Base-by-base conservation (phyloP, 2,888 invertebrate species). In the Parapristionchus giblindavisi region DNA sequence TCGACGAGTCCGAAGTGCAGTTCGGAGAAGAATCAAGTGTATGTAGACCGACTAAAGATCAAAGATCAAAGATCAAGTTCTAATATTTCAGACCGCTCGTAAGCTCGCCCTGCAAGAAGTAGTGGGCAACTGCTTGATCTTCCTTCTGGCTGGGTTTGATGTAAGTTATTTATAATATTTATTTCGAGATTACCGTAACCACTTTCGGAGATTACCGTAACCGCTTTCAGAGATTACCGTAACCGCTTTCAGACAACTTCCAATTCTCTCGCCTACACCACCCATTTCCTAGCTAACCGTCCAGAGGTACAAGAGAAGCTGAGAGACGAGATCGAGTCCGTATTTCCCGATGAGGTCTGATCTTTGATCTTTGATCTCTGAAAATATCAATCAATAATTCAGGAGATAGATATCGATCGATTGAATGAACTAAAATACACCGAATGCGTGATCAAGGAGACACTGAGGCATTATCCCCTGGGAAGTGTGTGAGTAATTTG, bases 221-320 rank as follows among this genome's bases (percentile, higher is more conserved):
- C n/a, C n/a, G n/a, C n/a, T n/a, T n/a, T n/a, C n/a, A n/a, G n/a
- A n/a, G n/a, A n/a, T n/a, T n/a, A 48, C 11, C 21, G 14, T 21
- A 21, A 21, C 48, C 21, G 21, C 48, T 43, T 52, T 32, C 29
- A 91, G 81, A 91, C 91, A 0, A 91, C 90, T 0, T 89, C 71
- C 8, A 71, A n/a, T n/a, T 34, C 56, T 76, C 76, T 70, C 54
- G 48, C 56, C 6, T 78, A 48, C 34, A 40, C 40, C 34, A 56
- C 70, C 34, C 70, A 70, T 24, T 38, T 65, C 43, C 72, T 82
- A 38, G 81, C 82, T n/a, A 77, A 77, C 24, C 76, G 81, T 66
- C 80, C 78, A 1, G 78, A 81, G 14, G 32, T 79, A 17, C 82
- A 82, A 52, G 77, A 81, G 66, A 79, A 78, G 51, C 66, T 79